Conservation (phyloP, 2,888 invertebrate genomes). For the Eupithecia insigniata region DNA sequence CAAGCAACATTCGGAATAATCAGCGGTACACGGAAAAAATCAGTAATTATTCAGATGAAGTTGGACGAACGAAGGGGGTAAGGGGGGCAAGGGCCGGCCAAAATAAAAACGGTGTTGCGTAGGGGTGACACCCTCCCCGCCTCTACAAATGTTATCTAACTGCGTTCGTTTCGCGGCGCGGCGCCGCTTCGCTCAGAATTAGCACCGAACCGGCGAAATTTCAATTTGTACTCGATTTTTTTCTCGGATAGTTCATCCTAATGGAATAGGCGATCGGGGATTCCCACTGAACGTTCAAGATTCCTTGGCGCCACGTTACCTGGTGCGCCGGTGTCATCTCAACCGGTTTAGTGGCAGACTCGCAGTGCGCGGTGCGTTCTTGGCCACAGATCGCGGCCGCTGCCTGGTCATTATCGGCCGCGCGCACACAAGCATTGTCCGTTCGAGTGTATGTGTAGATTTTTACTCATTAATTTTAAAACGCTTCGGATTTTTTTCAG, state of each 20-base stretch:
- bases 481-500: constrained; percentile 85
- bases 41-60: constrained; percentile 85
- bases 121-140: constrained; percentile 80
- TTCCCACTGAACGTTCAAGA: constrained; percentile 51
- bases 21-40: constrained; percentile 84
- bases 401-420: constrained; percentile 71
- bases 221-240: constrained; percentile 80
- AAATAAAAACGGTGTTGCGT: constrained; percentile 84
- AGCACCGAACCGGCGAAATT: constrained; percentile 78
- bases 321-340: not conserved
- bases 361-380: constrained; percentile 34
- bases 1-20: constrained; percentile 84
- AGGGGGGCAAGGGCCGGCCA: constrained; percentile 82
- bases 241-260: constrained; percentile 75
- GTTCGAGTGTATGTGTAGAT: constrained; percentile 81
- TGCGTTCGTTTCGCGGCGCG: constrained; percentile 79
- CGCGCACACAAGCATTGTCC: constrained; percentile 73
- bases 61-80: constrained; percentile 82
- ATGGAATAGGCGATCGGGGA: constrained; percentile 69
- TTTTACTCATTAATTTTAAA: constrained; percentile 86
- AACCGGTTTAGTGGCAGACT: not conserved
- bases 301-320: constrained; percentile 17
- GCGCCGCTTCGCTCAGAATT: constrained; percentile 75
- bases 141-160: constrained; percentile 84
- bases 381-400: constrained; percentile 47